These are phyloP conservation scores for Mantis religiosa DNA, from an alignment of 2,888 invertebrate species.

Conservation along the genomic window DNA sequence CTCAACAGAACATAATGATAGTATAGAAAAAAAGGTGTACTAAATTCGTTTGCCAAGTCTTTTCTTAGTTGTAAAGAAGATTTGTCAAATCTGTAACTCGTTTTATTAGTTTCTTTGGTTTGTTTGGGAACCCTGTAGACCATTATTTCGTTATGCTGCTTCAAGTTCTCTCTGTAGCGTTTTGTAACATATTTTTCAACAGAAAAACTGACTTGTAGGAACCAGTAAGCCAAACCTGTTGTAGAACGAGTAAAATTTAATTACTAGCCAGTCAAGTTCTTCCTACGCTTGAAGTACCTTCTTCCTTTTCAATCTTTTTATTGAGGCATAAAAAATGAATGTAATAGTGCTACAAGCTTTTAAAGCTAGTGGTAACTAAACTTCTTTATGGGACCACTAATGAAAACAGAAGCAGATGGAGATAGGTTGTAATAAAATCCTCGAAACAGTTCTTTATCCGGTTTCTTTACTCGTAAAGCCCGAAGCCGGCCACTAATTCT, in stretches of 20 bases:
- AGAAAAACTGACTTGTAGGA: neutral
- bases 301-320: neutral
- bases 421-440: neutral
- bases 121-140: no score
- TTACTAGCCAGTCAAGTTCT: neutral
- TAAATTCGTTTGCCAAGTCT: no score
- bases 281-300: neutral
- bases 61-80: no score
- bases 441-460: neutral
- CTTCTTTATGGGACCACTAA: slow-evolving; percentile 12
- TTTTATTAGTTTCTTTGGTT: no score
- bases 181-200: no score
- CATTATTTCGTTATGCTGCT: neutral
- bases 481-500: neutral
- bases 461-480: neutral
- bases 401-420: neutral
- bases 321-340: neutral
- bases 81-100: no score
- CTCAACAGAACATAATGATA: no score
- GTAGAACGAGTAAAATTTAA: neutral
- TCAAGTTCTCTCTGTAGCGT: neutral
- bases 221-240: neutral
- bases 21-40: no score
- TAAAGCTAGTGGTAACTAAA: neutral
- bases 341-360: neutral